Evolutionary conservation across 1,140 invertebrate species (phyloP).

Genomic region (Hylaeus anthracinus): DNA sequence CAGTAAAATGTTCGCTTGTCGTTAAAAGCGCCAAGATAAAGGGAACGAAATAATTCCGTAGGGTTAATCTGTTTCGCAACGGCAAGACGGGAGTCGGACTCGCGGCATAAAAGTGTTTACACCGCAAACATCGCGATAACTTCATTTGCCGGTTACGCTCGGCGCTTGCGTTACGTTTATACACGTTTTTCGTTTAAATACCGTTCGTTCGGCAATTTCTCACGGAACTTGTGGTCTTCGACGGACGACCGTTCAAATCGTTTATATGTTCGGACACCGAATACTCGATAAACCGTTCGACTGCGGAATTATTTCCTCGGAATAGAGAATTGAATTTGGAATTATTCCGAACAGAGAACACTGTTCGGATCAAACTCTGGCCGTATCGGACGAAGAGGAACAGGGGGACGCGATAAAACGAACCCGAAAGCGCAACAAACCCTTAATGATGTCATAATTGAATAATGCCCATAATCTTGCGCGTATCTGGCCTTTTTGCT

Average conservation of each 20-base stretch:
- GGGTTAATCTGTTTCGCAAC: slow-evolving; percentile 10
- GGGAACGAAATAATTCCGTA: not conserved
- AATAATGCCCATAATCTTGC: slow-evolving; percentile 60
- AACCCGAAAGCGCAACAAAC: slow-evolving; percentile 49
- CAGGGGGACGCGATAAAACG: not conserved
- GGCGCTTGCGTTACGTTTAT: not conserved
- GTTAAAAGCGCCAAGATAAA: not conserved
- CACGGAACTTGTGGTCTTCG: not conserved
- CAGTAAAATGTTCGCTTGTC: not conserved
- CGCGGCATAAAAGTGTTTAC: slow-evolving; percentile 18
- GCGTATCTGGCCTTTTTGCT: slow-evolving; percentile 46
- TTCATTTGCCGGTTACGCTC: not conserved
- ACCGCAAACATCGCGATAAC: slow-evolving; percentile 20
- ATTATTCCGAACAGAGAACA: too few relatives aligned
- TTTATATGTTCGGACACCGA: too few relatives aligned
- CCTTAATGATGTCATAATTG: slow-evolving; percentile 63
- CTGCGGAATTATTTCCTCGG: too few relatives aligned
- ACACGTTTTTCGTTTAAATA: not conserved
- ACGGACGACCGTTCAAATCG: too few relatives aligned
- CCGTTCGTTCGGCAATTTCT: not conserved
- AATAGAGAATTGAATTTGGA: too few relatives aligned
- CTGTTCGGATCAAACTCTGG: too few relatives aligned
- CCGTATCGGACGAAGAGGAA: too few relatives aligned
- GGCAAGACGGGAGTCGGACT: not conserved
- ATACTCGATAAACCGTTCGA: too few relatives aligned